Base-by-base conservation (phyloP, 2,113 vertebrate species). In the Neogobius melanostomus region DNA sequence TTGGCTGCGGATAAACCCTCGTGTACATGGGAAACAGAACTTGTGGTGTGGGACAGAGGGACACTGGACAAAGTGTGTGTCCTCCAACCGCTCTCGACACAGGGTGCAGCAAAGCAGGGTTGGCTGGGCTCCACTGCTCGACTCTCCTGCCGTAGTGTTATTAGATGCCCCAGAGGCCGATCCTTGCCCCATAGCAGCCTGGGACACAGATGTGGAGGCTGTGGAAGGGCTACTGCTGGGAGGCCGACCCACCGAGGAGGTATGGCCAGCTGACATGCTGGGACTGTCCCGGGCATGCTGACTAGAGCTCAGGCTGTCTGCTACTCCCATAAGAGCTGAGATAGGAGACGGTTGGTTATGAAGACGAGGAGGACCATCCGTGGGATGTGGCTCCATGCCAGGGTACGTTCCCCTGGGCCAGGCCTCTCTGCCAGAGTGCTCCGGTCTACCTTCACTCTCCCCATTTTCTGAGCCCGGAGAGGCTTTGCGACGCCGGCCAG, bases 11-110 rank as follows among this genome's bases (percentile, higher is more conserved):
- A 97, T 96, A 89, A 95, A 95, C 10, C 94, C 93, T 4, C 95
- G 86, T 1, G 95, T 95, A 49, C 95, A 97, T 3, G 95, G 95
- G 74, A 97, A 96, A 80, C 95, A 97, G 89, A 97, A 97, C 86
- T 96, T 96, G 89, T 96, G 95, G 66, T 94, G 92, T 0, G 91
- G 88, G 72, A 96, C 94, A 0, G 95, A 94, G 5, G 95, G 95
- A 90, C 95, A 96, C 92, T 96, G 95, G 83, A 95, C 94, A 4
- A 94, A 95, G 60, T 94, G 94, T 0, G 94, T 94, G 85, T 96
- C 95, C 86, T 97, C 95, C 76, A 96, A 74, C 21, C 94, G 89
- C 87, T 94, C 95, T 28, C 93, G 87, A 88, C 95, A 96, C 17
- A 96, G 93, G 70, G 95, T 96, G 76, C 95, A 96, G 89, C 95